Evolutionary conservation across 2,888 invertebrate genomes (phyloP).

Genomic region (Pilophorus perplexus): DNA sequence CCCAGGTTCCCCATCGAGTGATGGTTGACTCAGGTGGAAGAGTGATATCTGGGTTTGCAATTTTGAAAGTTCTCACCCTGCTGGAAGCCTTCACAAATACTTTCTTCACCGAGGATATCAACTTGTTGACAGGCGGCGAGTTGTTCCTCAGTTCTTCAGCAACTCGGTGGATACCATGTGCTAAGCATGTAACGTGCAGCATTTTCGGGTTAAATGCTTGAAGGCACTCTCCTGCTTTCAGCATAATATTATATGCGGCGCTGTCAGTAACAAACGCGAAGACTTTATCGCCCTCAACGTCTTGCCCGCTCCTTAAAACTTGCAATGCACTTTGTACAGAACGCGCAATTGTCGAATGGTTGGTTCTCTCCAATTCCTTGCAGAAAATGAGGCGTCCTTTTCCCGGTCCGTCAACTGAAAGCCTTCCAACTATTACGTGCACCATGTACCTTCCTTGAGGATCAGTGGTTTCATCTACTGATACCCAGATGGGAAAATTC

Average conservation of each 20-base stretch:
- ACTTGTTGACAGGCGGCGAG: background rate
- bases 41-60: constrained; percentile 5
- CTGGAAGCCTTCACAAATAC: constrained; percentile 31
- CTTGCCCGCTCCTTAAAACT: no score
- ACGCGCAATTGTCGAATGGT: constrained; percentile 11
- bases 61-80: constrained; percentile 27
- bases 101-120: constrained; percentile 28
- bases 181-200: constrained; percentile 24
- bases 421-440: constrained; percentile 3
- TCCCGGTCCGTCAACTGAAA: background rate
- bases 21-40: constrained; percentile 29
- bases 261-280: no score
- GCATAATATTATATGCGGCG: no score
- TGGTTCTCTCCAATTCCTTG: constrained; percentile 12
- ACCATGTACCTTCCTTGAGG: constrained; percentile 14
- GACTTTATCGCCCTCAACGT: no score
- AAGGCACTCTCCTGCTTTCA: constrained; percentile 9
- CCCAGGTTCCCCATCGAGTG: constrained; percentile 40
- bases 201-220: constrained; percentile 20
- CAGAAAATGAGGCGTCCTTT: constrained; percentile 5
- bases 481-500: constrained; percentile 29
- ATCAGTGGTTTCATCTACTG: constrained; percentile 36
- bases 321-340: constrained; percentile 7
- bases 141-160: constrained; percentile 10
- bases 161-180: constrained; percentile 19